Evolutionary conservation across 2,113 vertebrate genomes (phyloP).

Genomic region (Gymnarchus niloticus): DNA sequence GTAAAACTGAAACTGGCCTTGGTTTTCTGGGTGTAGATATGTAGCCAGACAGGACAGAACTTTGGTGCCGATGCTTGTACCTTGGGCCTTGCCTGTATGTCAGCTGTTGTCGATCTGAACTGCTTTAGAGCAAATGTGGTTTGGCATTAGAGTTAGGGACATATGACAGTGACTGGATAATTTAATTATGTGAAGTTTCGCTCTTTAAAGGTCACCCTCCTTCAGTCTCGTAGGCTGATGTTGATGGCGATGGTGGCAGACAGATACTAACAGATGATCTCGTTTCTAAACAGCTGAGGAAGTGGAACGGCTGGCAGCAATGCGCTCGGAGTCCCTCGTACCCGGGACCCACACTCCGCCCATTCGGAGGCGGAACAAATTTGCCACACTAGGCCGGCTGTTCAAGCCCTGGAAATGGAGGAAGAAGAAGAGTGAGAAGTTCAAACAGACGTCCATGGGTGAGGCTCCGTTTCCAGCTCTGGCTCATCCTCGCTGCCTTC

Average conservation of each 20-base stretch:
- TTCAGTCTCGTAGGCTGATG: neutral
- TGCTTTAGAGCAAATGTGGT: no score
- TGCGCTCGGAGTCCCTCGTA: constrained; percentile 95
- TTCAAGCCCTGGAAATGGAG: constrained; percentile 99
- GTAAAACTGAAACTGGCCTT: neutral
- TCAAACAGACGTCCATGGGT: constrained; percentile 97
- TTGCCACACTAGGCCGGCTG: constrained; percentile 85
- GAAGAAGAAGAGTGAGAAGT: constrained; percentile 99
- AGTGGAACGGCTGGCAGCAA: constrained; percentile 89
- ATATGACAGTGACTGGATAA: no score
- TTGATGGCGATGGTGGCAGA: neutral
- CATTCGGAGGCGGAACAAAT: constrained; percentile 90
- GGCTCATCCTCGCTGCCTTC: neutral
- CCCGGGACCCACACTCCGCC: constrained; percentile 95
- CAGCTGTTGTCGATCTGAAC: no score
- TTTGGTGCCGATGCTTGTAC: no score
- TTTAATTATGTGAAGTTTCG: no score
- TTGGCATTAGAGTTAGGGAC: no score
- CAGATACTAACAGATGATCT: neutral
- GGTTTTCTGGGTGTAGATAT: no score
- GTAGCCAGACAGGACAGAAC: no score
- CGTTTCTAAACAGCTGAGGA: constrained; percentile 72
- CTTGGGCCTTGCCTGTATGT: no score
- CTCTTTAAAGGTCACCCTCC: neutral
- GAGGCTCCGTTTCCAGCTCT: constrained; percentile 30